Conservation (phyloP, 1,140 invertebrate species). For the Anastrepha obliqua region DNA sequence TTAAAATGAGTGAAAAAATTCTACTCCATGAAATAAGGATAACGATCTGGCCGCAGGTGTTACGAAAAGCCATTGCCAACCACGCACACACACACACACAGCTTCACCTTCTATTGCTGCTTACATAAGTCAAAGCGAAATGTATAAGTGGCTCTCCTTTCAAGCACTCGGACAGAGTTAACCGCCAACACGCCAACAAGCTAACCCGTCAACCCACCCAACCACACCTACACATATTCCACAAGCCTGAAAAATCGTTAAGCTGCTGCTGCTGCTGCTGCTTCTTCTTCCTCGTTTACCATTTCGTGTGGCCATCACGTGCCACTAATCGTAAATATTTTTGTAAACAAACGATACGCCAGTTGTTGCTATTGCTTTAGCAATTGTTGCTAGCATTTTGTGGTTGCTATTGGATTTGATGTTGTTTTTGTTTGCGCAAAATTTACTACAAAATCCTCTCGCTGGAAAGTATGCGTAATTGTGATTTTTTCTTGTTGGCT, state of each 20-base stretch:
- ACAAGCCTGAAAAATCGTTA: neutral
- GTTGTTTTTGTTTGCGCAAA: conserved; percentile 18
- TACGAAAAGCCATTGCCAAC: neutral
- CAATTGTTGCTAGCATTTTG: neutral
- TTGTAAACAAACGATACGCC: conserved; percentile 37
- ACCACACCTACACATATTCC: neutral
- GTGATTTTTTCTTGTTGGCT: neutral
- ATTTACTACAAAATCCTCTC: conserved; percentile 25
- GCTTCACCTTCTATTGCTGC: no score
- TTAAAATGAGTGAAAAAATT: no score
- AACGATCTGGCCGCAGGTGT: neutral
- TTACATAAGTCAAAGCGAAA: neutral
- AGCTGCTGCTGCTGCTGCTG: neutral
- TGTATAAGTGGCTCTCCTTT: neutral
- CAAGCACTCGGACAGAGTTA: neutral
- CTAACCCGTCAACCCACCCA: neutral
- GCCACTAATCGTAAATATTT: conserved; percentile 46
- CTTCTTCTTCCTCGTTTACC: neutral
- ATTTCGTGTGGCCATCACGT: conserved; percentile 36
- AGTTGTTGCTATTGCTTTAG: neutral
- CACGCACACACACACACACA: neutral
- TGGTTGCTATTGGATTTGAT: neutral
- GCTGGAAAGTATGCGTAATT: conserved; percentile 27
- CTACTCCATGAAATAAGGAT: neutral
- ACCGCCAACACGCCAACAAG: neutral